Conservation (phyloP, 37 sponge, comb jelly and placozoan genomes). For the Trichoplax adhaerens region DNA sequence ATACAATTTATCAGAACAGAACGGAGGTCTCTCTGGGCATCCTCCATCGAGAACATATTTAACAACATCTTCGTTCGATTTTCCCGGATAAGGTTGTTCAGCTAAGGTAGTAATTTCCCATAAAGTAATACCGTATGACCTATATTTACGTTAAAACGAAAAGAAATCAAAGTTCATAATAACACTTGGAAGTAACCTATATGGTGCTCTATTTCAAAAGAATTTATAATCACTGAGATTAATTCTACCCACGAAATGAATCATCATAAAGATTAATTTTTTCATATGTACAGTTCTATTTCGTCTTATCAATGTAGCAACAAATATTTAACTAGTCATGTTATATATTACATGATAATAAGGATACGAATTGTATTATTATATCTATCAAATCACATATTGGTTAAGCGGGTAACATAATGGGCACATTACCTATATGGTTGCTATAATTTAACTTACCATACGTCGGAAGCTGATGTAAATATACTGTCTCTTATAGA, state of each 20-base stretch:
- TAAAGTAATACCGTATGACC: conserved; percentile 60
- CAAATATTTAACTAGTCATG: too few relatives aligned
- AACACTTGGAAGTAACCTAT: too few relatives aligned
- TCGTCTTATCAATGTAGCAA: too few relatives aligned
- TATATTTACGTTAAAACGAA: neutral
- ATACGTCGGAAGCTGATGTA: conserved; percentile 58
- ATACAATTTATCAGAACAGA: conserved; percentile 44
- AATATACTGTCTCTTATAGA: conserved; percentile 60
- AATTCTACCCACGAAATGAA: too few relatives aligned
- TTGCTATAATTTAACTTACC: conserved; percentile 21
- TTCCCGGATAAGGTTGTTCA: conserved; percentile 58
- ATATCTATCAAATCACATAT: too few relatives aligned
- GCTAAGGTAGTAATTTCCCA: conserved; percentile 69
- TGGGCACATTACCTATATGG: neutral
- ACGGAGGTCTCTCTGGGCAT: conserved; percentile 43
- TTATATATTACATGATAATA: too few relatives aligned
- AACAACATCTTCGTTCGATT: conserved; percentile 64
- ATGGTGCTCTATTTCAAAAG: too few relatives aligned
- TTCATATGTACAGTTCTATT: too few relatives aligned
- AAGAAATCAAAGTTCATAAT: neutral
- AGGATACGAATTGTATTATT: too few relatives aligned
- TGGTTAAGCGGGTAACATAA: too few relatives aligned
- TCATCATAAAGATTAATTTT: too few relatives aligned
- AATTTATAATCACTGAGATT: too few relatives aligned
- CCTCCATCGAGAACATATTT: conserved; percentile 74